Conservation (phyloP, 2,113 vertebrate genomes). For the Alligator mississippiensis region DNA sequence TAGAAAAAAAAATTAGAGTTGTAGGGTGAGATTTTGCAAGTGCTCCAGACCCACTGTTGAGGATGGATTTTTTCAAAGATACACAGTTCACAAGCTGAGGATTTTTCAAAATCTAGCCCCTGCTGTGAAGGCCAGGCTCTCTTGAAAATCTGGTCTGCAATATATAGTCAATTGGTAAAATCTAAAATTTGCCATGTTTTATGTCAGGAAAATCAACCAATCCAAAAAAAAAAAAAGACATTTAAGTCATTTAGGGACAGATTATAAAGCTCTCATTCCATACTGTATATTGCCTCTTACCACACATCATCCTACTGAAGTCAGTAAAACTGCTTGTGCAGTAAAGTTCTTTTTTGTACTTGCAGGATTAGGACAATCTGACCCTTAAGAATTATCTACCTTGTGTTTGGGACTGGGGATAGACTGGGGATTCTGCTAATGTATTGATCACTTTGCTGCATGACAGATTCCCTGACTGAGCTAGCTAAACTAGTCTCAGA, state of each 20-base stretch:
- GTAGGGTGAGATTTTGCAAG: neutral
- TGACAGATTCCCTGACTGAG: too few species aligned
- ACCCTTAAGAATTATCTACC: neutral
- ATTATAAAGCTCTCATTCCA: neutral
- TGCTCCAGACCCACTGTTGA: neutral
- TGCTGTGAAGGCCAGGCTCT: neutral
- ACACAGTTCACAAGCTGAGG: neutral
- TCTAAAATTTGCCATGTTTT: neutral
- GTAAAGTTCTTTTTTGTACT: neutral
- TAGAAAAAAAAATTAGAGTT: neutral
- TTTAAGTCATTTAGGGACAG: neutral
- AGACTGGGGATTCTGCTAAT: too few species aligned
- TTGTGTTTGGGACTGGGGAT: too few species aligned
- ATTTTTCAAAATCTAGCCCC: neutral
- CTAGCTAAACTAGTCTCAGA: too few species aligned
- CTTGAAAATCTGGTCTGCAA: slow-evolving; percentile 46
- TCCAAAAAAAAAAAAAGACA: neutral
- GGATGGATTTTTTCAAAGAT: neutral
- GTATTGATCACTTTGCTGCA: too few species aligned
- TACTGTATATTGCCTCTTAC: neutral
- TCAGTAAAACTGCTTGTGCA: neutral
- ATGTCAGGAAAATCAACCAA: neutral
- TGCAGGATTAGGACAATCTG: neutral
- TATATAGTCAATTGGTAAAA: slow-evolving; percentile 41
- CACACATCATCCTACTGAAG: neutral